These are phyloP conservation scores for Ia io DNA, from an alignment of 2,113 vertebrate genomes.

Conservation along the genomic window DNA sequence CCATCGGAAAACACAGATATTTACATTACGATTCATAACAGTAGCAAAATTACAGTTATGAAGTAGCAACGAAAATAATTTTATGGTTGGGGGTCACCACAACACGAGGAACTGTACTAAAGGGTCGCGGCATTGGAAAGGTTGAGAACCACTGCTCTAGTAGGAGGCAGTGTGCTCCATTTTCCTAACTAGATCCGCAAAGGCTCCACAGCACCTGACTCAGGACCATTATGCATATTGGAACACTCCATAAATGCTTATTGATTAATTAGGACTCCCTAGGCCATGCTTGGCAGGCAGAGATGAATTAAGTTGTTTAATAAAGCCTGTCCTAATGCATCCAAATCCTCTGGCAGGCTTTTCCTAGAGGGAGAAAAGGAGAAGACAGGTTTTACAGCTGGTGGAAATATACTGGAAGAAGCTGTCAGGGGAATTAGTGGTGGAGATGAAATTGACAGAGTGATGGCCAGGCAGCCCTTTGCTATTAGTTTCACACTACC, in stretches of 20 bases:
- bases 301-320: slow-evolving; percentile 73
- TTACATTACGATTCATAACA: no score
- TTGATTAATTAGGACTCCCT: slow-evolving; percentile 72
- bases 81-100: no score
- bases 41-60: no score
- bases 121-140: no score
- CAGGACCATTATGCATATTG: slow-evolving; percentile 46
- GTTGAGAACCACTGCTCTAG: no score
- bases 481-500: slow-evolving; percentile 51
- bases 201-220: slow-evolving; percentile 49
- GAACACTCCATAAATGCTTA: slow-evolving; percentile 62
- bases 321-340: slow-evolving; percentile 55
- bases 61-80: no score
- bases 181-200: slow-evolving; percentile 57
- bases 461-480: slow-evolving; percentile 9
- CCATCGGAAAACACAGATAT: no score
- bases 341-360: slow-evolving; percentile 46
- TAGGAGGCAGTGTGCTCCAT: not conserved
- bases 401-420: slow-evolving; percentile 43
- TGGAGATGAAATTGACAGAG: slow-evolving; percentile 23
- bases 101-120: no score
- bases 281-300: slow-evolving; percentile 58
- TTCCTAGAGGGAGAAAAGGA: slow-evolving; percentile 20
- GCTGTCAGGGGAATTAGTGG: slow-evolving; percentile 36
- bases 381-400: slow-evolving; percentile 44